Conservation (phyloP, 2,113 vertebrate genomes). For the Lamprotornis superbus region DNA sequence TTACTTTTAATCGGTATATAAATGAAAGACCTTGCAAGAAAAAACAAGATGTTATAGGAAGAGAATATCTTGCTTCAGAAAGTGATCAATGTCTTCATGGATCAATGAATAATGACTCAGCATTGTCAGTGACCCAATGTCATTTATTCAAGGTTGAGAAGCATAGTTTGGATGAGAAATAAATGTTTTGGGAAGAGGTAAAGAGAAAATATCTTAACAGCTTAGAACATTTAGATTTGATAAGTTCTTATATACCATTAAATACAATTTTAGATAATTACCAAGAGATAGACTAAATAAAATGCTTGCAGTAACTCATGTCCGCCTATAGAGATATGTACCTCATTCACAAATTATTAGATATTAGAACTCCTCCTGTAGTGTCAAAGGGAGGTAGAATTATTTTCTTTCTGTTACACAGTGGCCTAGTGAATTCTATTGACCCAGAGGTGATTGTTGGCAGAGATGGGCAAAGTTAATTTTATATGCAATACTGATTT, state of each 20-base stretch:
- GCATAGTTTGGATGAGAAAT: neutral
- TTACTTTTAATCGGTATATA: neutral
- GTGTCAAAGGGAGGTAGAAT: neutral
- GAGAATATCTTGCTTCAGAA: neutral
- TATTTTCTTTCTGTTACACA: neutral
- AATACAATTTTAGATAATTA: neutral
- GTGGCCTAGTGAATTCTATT: neutral
- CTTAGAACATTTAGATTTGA: neutral
- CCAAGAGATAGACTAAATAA: neutral
- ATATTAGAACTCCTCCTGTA: neutral
- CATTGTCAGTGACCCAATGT: neutral
- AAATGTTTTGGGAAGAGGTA: neutral
- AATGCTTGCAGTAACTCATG: neutral
- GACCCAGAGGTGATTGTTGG: neutral
- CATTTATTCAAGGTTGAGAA: neutral
- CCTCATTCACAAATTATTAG: neutral
- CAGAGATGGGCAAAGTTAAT: neutral
- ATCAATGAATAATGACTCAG: neutral
- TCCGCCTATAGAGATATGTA: neutral
- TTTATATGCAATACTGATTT: neutral
- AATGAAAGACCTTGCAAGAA: neutral
- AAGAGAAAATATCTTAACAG: neutral
- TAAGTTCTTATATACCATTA: rapidly evolving
- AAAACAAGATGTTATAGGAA: neutral
- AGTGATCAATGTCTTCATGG: neutral